Percentiles rank a stretch among this genome's conserved stretches.
These are phyloP conservation scores for Eidolon helvum DNA, from an alignment of 2,113 vertebrate genomes.

Conservation along the genomic window DNA sequence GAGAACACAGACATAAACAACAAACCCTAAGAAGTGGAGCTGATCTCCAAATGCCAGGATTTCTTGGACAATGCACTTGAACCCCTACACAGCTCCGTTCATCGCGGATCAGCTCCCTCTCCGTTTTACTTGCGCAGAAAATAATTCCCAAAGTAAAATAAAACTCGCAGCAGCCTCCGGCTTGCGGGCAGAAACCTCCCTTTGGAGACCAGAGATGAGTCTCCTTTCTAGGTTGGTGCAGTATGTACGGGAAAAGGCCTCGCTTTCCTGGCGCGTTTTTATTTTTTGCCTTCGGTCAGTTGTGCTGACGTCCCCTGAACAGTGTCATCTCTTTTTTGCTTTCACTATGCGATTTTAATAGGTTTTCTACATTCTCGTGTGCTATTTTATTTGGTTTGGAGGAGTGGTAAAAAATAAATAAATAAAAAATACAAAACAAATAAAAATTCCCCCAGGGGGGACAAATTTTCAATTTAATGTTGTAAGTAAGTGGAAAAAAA, in stretches of 20 bases:
- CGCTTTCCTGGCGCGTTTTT: not conserved
- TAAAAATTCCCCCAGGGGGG: not conserved
- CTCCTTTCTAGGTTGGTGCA: not conserved
- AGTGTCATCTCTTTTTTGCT: not conserved
- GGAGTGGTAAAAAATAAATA: not conserved
- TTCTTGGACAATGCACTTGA: not conserved
- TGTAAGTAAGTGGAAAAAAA: conserved; percentile 50
- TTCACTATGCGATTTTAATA: conserved; percentile 4
- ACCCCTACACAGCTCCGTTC: not conserved
- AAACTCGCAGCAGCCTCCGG: not conserved
- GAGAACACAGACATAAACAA: not conserved
- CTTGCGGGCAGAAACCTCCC: not conserved
- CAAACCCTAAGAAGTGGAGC: not conserved
- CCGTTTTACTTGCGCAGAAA: conserved; percentile 17
- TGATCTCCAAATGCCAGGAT: not conserved
- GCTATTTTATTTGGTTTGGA: conserved; percentile 21
- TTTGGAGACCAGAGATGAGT: not conserved
- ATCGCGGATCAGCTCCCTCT: not conserved
- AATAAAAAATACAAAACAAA: too few species aligned
- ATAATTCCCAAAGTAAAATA: conserved; percentile 18
- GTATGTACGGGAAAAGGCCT: not conserved
- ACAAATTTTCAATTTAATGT: conserved; percentile 54
- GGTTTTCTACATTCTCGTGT: conserved; percentile 30
- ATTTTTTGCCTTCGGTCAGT: not conserved
- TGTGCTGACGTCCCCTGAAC: conserved; percentile 32